Conservation (phyloP, 2,888 invertebrate genomes). For the Lepidocyrtinus sp. region DNA sequence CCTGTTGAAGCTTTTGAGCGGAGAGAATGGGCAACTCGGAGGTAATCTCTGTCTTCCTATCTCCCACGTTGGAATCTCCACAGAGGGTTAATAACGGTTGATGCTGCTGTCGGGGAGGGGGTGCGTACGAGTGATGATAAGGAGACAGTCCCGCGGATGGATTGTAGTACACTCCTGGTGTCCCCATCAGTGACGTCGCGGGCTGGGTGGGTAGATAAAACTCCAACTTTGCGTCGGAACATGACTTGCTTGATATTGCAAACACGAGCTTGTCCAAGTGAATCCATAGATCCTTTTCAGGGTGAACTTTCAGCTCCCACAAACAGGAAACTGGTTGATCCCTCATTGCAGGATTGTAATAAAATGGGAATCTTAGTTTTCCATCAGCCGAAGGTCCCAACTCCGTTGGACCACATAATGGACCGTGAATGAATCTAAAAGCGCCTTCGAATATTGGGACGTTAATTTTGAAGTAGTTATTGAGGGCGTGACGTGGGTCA, state of each 20-base stretch:
- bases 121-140: conserved; percentile 46
- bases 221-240: conserved; percentile 89
- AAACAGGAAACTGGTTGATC: conserved; percentile 69
- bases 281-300: conserved; percentile 86
- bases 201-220: conserved; percentile 79
- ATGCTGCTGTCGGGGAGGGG: conserved; percentile 52
- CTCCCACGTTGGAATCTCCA: conserved; percentile 76
- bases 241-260: conserved; percentile 84
- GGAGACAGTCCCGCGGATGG: conserved; percentile 48
- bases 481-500: conserved; percentile 87
- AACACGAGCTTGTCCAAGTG: conserved; percentile 79
- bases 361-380: conserved; percentile 86
- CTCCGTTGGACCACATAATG: conserved; percentile 87
- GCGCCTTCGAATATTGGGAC: conserved; percentile 88
- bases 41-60: conserved; percentile 78
- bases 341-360: conserved; percentile 66
- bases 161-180: conserved; percentile 61
- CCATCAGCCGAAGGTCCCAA: conserved; percentile 86
- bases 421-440: conserved; percentile 88
- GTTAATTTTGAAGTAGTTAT: conserved; percentile 90
- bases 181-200: conserved; percentile 52
- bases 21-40: conserved; percentile 85
- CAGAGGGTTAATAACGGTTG: conserved; percentile 87
- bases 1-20: conserved; percentile 80
- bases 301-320: conserved; percentile 78